These are phyloP conservation scores for Galerucella nymphaeae DNA, from an alignment of 2,888 invertebrate genomes.

Conservation along the genomic window DNA sequence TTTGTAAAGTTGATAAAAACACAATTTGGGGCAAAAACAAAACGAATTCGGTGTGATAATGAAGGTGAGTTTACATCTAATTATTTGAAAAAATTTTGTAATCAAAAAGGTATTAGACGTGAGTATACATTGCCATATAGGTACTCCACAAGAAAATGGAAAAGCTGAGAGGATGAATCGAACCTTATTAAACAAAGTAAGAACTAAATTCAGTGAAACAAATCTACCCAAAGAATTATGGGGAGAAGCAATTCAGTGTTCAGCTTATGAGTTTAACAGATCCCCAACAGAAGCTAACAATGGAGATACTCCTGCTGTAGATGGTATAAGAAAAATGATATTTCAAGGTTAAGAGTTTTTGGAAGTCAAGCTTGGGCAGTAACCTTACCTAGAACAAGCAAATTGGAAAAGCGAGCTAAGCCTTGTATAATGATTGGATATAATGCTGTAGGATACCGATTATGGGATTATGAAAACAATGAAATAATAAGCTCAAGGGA, in stretches of 20 bases:
- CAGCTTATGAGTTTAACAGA: constrained; percentile 48
- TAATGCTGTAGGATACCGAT: constrained; percentile 42
- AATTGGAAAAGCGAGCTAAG: constrained; percentile 46
- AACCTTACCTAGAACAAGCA: constrained; percentile 43
- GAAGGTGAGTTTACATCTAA: constrained; percentile 41
- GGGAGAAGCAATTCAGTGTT: constrained; percentile 47
- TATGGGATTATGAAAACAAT: constrained; percentile 38
- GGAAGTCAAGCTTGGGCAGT: constrained; percentile 46
- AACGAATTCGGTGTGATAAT: constrained; percentile 39
- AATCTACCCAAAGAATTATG: constrained; percentile 45
- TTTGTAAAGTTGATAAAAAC: constrained; percentile 14
- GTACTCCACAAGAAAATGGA: constrained; percentile 49
- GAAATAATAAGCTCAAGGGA: too few species aligned
- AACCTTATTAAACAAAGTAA: constrained; percentile 46
- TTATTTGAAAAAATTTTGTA: constrained; percentile 30
- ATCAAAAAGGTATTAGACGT: background rate
- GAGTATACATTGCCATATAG: constrained; percentile 44
- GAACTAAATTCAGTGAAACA: constrained; percentile 44
- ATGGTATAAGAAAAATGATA: constrained; percentile 46
- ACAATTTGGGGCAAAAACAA: constrained; percentile 36
- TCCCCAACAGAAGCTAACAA: constrained; percentile 39
- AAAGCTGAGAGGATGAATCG: constrained; percentile 47
- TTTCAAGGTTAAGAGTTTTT: constrained; percentile 47
- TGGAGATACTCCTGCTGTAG: constrained; percentile 39
- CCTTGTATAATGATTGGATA: constrained; percentile 47